phyloP scores from a whole-genome alignment of 1,140 invertebrate genomes.

The Monomorium pharaonis region DNA sequence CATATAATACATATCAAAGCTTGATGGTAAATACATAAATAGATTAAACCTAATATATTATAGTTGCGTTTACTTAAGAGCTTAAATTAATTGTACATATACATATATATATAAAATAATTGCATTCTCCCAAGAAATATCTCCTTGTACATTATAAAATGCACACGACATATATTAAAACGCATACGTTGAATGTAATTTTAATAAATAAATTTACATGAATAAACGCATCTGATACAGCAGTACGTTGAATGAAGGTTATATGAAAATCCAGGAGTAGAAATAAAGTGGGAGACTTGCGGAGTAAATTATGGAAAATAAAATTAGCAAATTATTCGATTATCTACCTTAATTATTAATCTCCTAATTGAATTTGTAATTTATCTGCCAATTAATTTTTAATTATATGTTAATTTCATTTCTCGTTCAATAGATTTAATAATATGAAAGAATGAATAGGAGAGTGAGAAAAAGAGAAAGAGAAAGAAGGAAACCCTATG shows the following conservation, averaged over 20 bases:
- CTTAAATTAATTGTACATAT: conserved; percentile 76
- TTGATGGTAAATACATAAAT: conserved; percentile 76
- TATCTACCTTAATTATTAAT: conserved; percentile 2
- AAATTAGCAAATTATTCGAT: neutral
- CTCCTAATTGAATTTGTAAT: conserved; percentile 5
- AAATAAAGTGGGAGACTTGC: neutral
- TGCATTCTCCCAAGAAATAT: neutral
- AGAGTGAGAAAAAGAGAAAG: conserved; percentile 9
- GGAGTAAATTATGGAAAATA: neutral
- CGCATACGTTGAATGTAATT: neutral
- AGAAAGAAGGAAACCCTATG: neutral
- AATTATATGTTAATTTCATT: neutral
- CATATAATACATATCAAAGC: conserved; percentile 82
- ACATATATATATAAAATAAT: conserved; percentile 66
- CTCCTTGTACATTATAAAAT: neutral
- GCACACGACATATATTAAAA: neutral
- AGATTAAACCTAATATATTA: conserved; percentile 69
- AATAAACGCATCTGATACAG: neutral
- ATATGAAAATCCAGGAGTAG: neutral
- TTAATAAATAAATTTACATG: conserved; percentile 16
- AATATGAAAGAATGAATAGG: conserved; percentile 7
- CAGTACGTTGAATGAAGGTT: neutral
- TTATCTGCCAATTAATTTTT: neutral
- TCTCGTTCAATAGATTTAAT: neutral
- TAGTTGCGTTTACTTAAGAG: conserved; percentile 67